A percentile compares a stretch with the other conserved stretches of the same genome.
Evolutionary conservation across 2,113 vertebrate genomes (phyloP).

Genomic region (Chascanopsetta lugubris): DNA sequence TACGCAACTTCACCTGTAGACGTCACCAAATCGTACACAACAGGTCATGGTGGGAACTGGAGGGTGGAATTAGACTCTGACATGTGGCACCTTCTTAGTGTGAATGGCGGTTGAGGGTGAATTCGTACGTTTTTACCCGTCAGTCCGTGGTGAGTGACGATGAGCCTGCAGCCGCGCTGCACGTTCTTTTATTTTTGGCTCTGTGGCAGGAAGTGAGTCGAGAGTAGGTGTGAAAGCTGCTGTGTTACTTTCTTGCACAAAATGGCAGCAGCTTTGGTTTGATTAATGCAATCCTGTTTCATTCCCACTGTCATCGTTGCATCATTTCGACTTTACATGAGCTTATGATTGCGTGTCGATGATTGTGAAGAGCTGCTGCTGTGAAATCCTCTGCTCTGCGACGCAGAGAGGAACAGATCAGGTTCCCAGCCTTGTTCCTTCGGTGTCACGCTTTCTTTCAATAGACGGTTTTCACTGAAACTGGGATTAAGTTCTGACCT

Average conservation of each 20-base stretch:
- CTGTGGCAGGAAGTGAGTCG: no score
- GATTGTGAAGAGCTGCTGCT: conserved; percentile 3
- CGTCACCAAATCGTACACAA: no score
- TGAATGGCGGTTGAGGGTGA: no score
- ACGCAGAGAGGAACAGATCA: background rate
- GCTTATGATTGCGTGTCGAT: conserved; percentile 33
- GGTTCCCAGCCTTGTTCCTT: background rate
- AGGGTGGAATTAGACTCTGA: no score
- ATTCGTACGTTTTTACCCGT: no score
- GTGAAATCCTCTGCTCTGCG: background rate
- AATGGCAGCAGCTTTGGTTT: conserved; percentile 33
- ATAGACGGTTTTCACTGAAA: background rate
- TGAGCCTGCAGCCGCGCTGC: background rate
- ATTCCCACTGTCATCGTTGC: conserved; percentile 24
- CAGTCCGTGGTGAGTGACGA: no score
- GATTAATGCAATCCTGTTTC: conserved; percentile 39
- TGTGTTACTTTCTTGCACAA: conserved; percentile 6
- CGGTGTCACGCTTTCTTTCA: background rate
- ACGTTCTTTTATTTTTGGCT: conserved; percentile 9
- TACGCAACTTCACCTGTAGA: no score
- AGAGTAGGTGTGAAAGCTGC: conserved; percentile 15
- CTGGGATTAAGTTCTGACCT: background rate
- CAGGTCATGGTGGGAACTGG: no score
- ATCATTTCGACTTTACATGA: conserved; percentile 25
- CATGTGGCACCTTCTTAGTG: no score